Evolutionary conservation across 1,140 invertebrate genomes (phyloP).

Genomic region (Ostrea denselamellosa): DNA sequence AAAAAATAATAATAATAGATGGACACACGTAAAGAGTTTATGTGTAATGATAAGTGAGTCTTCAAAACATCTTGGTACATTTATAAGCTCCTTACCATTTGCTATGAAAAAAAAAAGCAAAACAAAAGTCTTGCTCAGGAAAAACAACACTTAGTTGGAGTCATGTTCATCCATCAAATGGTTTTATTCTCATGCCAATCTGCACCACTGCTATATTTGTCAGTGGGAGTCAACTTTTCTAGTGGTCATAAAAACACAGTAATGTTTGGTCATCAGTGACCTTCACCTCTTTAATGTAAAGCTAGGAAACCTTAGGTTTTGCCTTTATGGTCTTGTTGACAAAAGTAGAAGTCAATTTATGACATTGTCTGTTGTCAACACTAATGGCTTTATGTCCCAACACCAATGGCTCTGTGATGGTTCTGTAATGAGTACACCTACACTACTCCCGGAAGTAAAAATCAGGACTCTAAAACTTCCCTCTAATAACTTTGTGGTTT

Average conservation of each 20-base stretch:
- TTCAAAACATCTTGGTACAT: too few species aligned
- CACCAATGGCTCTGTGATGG: neutral
- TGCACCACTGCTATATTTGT: neutral
- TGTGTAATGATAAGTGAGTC: too few species aligned
- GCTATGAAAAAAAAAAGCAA: neutral
- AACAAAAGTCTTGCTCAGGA: neutral
- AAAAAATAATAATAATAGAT: too few species aligned
- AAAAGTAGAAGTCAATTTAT: neutral
- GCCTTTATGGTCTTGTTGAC: slow-evolving; percentile 27
- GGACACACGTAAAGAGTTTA: too few species aligned
- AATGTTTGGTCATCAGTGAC: neutral
- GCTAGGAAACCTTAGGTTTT: neutral
- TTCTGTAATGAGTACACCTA: neutral
- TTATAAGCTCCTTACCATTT: neutral
- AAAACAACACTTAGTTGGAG: neutral
- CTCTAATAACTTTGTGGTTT: neutral
- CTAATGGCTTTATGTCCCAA: neutral
- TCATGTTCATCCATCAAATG: neutral
- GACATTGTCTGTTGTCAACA: neutral
- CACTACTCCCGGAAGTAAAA: slow-evolving; percentile 31
- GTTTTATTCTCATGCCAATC: neutral
- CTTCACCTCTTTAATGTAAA: neutral
- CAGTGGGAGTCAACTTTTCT: neutral
- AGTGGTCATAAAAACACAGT: neutral
- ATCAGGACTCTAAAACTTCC: neutral